phyloP scores from a whole-genome alignment of 2,888 invertebrate genomes.

The Agrilus cyanescens region DNA sequence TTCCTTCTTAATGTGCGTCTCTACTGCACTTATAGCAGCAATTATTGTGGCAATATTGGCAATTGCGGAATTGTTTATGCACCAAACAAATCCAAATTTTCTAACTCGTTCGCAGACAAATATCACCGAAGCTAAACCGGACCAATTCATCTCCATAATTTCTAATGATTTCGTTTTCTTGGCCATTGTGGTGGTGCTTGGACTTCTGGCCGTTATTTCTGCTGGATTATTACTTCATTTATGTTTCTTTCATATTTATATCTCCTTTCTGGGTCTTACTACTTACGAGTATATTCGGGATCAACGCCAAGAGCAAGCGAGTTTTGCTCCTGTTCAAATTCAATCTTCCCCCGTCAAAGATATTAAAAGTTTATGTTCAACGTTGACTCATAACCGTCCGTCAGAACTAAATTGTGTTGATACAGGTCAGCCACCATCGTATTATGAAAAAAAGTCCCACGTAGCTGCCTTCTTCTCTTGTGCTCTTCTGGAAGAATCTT shows the following conservation, averaged over 20 bases:
- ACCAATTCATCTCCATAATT: constrained; percentile 20
- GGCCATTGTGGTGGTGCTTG: constrained; percentile 49
- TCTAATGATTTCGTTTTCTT: constrained; percentile 46
- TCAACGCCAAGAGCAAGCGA: constrained; percentile 34
- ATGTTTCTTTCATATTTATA: constrained; percentile 81
- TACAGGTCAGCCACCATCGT: too few relatives aligned
- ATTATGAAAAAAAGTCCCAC: constrained; percentile 25
- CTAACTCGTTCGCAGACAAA: constrained; percentile 35
- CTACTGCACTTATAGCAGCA: constrained; percentile 64
- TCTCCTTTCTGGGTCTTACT: constrained; percentile 70
- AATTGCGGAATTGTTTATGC: constrained; percentile 55
- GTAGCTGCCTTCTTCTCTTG: constrained; percentile 35
- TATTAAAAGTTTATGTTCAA: constrained; percentile 11
- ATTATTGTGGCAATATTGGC: constrained; percentile 58
- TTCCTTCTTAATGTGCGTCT: constrained; percentile 68
- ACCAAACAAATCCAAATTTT: constrained; percentile 47
- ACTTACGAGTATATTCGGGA: constrained; percentile 78
- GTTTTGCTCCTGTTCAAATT: constrained; percentile 13
- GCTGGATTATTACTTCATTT: constrained; percentile 70
- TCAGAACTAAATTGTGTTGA: constrained; percentile 31
- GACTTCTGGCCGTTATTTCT: constrained; percentile 60
- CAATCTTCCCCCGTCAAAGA: constrained; percentile 9
- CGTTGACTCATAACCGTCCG: constrained; percentile 23
- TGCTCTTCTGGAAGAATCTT: constrained; percentile 40
- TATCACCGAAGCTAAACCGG: constrained; percentile 8